These are phyloP conservation scores for Polymixis lichenea DNA, from an alignment of 2,888 invertebrate genomes.

Conservation along the genomic window DNA sequence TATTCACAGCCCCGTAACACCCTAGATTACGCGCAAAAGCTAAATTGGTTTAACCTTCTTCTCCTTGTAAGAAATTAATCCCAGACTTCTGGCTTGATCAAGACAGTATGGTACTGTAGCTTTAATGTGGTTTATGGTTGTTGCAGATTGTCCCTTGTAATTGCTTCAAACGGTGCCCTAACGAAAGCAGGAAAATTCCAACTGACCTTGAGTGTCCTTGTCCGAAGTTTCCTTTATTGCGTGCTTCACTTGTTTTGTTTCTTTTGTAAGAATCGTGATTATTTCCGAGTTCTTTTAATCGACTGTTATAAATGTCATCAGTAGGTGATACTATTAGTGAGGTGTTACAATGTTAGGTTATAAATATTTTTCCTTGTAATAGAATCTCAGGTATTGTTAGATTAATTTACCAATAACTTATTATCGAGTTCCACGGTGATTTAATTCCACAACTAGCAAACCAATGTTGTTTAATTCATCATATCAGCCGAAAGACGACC, in stretches of 20 bases:
- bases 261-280: not conserved
- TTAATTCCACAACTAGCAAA: not conserved
- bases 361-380: not conserved
- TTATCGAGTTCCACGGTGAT: not conserved
- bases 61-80: constrained; percentile 52
- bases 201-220: constrained; percentile 52
- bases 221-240: constrained; percentile 21
- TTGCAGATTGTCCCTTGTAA: constrained; percentile 68
- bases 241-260: not conserved
- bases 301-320: not conserved
- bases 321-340: not conserved
- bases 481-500: no score
- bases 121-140: constrained; percentile 69
- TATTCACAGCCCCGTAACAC: not conserved
- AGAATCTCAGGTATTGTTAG: not conserved
- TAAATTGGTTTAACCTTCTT: constrained; percentile 40
- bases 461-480: not conserved
- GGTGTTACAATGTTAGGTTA: not conserved
- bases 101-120: constrained; percentile 37
- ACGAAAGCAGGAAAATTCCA: constrained; percentile 62
- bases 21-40: not conserved
- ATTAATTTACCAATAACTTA: not conserved
- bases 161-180: constrained; percentile 63
- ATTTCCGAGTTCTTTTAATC: not conserved
- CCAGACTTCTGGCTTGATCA: constrained; percentile 47